Evolutionary conservation across 2,888 invertebrate genomes (phyloP), one percentile per base, ranked within the genome.

Genomic region (Neocrepidodera transversa): DNA sequence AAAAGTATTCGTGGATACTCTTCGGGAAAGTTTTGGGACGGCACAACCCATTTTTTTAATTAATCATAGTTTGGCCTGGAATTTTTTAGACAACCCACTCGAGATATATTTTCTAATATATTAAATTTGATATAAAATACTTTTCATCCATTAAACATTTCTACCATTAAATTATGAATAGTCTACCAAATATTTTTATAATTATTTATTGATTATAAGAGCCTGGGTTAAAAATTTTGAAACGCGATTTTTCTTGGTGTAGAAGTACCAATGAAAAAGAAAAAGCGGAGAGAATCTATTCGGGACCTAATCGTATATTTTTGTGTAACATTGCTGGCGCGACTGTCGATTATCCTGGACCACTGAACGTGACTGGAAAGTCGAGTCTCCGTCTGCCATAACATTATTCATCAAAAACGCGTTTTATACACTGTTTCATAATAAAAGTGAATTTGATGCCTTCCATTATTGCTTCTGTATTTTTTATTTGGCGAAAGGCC

Each of bases 351-450:
- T 78, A 78, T 77, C 75, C 76, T 73, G 77, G 74, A 45, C 77
- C 76, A 75, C 72, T 68, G 73, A 71, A 78, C 79, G 79, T 79
- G 79, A 77, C 75, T 74, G 68, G 76, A 72, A 76, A 73, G 70
- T 70, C 69, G 70, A 71, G 8, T 14, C 61, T 62, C 51, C 63
- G 68, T 66, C 68, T 69, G 72, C 76, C 76, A 78, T 78, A 77
- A 78, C 76, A 74, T 75, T 78, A 78, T 79, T 78, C 78, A 78
- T 78, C 79, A 78, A 78, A 78, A 76, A 76, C 76, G 76, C 77
- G 76, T 78, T 78, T 78, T 75, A 75, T 78, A 74, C 75, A 76
- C 74, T 77, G 77, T 77, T 76, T 76, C 76, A 76, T 75, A 75
- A 78, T 77, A 78, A 78, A 78, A 77, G 71, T 74, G 76, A 76